Conservation (phyloP, 2,888 invertebrate species). For the Tigriopus californicus region DNA sequence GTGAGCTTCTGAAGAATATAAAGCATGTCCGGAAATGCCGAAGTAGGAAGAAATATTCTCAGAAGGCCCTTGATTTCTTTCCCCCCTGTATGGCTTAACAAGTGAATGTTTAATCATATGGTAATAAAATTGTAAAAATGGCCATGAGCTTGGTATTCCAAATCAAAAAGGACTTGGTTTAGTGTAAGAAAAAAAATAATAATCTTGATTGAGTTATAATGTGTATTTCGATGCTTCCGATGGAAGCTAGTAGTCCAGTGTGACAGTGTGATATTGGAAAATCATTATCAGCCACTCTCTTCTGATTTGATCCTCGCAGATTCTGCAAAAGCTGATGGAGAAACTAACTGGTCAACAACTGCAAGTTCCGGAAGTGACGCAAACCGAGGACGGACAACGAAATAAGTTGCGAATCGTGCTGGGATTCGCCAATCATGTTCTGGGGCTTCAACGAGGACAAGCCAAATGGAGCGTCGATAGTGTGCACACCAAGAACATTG, state of each 20-base stretch:
- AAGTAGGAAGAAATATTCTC: too few species aligned
- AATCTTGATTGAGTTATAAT: too few species aligned
- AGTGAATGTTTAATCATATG: too few species aligned
- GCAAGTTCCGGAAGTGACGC: slow-evolving; percentile 94
- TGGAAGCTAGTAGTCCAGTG: neutral
- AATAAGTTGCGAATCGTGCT: slow-evolving; percentile 80
- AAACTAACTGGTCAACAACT: slow-evolving; percentile 69
- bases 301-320: neutral
- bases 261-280: neutral
- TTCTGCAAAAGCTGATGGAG: slow-evolving; percentile 33
- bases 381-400: slow-evolving; percentile 90
- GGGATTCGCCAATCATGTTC: slow-evolving; percentile 63
- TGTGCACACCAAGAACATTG: slow-evolving; percentile 87
- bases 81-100: too few species aligned
- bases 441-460: slow-evolving; percentile 13
- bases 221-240: neutral
- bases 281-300: neutral
- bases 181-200: too few species aligned
- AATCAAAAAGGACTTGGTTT: too few species aligned
- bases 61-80: too few species aligned
- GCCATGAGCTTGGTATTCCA: too few species aligned
- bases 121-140: too few species aligned
- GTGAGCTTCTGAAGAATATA: too few species aligned
- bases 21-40: too few species aligned
- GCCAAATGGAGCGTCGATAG: slow-evolving; percentile 82